A percentile compares a stretch with the other conserved stretches of the same genome.
Conservation (phyloP, 2,888 invertebrate species). For the Protodeltote pygarga region DNA sequence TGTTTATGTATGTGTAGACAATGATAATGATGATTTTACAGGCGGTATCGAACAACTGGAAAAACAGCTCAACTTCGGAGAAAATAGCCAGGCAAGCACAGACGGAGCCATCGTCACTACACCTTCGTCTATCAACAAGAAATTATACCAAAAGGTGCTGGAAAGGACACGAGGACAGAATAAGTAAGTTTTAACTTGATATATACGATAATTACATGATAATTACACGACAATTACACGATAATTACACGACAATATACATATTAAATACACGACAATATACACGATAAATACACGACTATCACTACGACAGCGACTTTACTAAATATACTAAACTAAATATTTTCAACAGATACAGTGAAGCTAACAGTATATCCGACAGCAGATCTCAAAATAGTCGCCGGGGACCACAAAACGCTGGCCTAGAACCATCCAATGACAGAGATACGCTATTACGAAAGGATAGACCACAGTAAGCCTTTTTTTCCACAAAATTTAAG, state of each 20-base stretch:
- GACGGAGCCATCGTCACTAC: conserved; percentile 76
- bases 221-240: no score
- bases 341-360: conserved; percentile 16
- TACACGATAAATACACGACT: no score
- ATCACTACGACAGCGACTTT: no score
- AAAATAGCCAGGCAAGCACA: conserved; percentile 69
- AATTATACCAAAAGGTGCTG: conserved; percentile 92
- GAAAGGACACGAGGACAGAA: conserved; percentile 75
- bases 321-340: neutral
- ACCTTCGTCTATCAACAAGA: conserved; percentile 91
- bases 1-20: no score
- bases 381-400: conserved; percentile 66
- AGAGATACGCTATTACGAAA: conserved; percentile 69
- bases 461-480: conserved; percentile 83
- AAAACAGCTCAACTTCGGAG: conserved; percentile 89
- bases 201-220: no score
- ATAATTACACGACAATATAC: no score
- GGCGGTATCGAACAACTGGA: conserved; percentile 95
- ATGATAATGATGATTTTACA: no score
- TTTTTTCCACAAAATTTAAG: conserved; percentile 9
- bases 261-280: no score
- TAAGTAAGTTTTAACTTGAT: conserved; percentile 69
- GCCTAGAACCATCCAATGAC: conserved; percentile 73
- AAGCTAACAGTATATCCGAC: conserved; percentile 58
- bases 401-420: conserved; percentile 86